Evolutionary conservation across 1,140 invertebrate species (phyloP), one percentile per base, ranked within the genome.

Genomic region (Aphis craccivora): DNA sequence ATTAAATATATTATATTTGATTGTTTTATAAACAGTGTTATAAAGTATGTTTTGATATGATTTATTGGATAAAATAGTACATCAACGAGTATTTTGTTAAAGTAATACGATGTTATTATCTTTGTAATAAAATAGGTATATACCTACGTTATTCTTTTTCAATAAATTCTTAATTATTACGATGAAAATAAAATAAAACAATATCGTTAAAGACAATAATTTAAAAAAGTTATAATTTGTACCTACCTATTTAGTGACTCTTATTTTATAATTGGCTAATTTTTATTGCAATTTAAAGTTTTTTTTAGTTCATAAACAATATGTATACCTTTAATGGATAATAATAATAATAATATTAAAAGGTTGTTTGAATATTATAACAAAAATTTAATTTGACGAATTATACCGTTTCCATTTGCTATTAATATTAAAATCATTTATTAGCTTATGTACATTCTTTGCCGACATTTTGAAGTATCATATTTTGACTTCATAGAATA

Each of bases 401-500:
- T 45, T 87, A n/a, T n/a, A 48, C 4, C 30, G 11, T 87, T 43
- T 40, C 1, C 25, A 45, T 87, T 48, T n/a, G 14, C 14, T 87
- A 87, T 18, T 20, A 5, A 45, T 37, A 45, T n/a, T n/a, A n/a
- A 18, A 87, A 48, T 18, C 4, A 87, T 87, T 76, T 76, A 76
- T 5, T n/a, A 35, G 30, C 30, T 40, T 40, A 25, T 37, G n/a
- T 45, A 30, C 20, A 23, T 20, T 6, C 20, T 87, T 87, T 45
- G 84, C 18, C 6, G 84, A 87, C 84, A 87, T 25, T 6, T 25
- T 45, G 43, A 45, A 87, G n/a, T 45, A 87, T 87, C 84, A 87
- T 87, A 48, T 87, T 87, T 87, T 87, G 84, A 87, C 84, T 45
- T 45, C 11, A 87, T 30, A 22, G 40, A 45, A 86, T 86, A 86